phyloP scores from a whole-genome alignment of 2,797 vertebrate genomes.

The Gymnoscopelus braueri region DNA sequence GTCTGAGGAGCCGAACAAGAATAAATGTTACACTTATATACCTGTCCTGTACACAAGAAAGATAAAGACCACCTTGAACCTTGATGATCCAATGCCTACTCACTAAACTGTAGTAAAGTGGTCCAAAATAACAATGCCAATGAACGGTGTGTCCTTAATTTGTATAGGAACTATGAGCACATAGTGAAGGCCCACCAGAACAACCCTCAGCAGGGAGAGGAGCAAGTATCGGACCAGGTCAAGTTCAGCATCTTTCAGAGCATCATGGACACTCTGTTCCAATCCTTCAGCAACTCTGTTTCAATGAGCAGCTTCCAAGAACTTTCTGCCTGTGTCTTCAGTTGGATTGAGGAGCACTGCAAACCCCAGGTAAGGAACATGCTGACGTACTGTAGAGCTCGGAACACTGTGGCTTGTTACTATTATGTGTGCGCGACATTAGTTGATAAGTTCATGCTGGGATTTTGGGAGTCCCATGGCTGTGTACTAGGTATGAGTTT shows the following conservation, averaged over 20 bases:
- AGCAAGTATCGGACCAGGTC: slow-evolving; percentile 94
- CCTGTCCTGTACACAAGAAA: no score
- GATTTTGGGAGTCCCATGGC: not conserved
- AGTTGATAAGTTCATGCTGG: not conserved
- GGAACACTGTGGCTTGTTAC: no score
- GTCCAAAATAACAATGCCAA: not conserved
- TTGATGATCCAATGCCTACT: no score
- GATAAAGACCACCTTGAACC: no score
- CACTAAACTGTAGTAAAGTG: not conserved
- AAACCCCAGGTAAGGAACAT: slow-evolving; percentile 90
- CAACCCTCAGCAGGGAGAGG: slow-evolving; percentile 91
- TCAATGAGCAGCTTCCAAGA: slow-evolving; percentile 95
- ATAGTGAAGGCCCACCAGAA: slow-evolving; percentile 97
- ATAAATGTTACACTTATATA: no score
- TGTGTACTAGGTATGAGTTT: no score
- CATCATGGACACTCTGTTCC: slow-evolving; percentile 98
- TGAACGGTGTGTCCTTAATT: not conserved
- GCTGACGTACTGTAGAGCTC: not conserved
- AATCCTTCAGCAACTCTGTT: slow-evolving; percentile 93
- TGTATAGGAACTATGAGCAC: slow-evolving; percentile 94
- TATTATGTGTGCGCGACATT: not conserved
- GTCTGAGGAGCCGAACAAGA: no score
- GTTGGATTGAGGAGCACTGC: slow-evolving; percentile 98
- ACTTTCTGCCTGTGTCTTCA: slow-evolving; percentile 96
- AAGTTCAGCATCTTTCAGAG: slow-evolving; percentile 97